Evolutionary conservation across 2,888 invertebrate genomes (phyloP).

Genomic region (Drosophila falleni): DNA sequence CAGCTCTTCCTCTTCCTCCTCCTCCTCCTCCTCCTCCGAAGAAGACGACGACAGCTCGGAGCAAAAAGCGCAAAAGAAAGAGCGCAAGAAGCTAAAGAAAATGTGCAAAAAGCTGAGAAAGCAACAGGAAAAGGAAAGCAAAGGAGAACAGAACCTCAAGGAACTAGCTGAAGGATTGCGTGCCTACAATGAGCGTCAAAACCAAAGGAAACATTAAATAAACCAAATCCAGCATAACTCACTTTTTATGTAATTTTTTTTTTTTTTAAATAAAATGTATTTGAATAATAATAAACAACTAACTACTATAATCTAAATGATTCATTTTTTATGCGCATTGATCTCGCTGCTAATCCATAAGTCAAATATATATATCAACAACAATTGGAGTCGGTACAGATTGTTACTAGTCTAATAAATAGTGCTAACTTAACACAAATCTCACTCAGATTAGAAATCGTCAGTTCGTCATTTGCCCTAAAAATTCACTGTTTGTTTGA

Average conservation of each 20-base stretch:
- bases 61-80: slow-evolving; percentile 55
- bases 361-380: slow-evolving; percentile 15
- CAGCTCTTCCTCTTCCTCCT: slow-evolving; percentile 49
- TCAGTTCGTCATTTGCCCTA: neutral
- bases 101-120: slow-evolving; percentile 62
- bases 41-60: slow-evolving; percentile 55
- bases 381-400: slow-evolving; percentile 17
- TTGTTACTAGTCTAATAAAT: slow-evolving; percentile 16
- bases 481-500: neutral
- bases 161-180: slow-evolving; percentile 54
- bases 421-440: slow-evolving; percentile 8
- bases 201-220: neutral
- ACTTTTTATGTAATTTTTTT: slow-evolving; percentile 8
- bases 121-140: slow-evolving; percentile 56
- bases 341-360: slow-evolving; percentile 10
- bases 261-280: neutral
- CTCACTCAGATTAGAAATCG: slow-evolving; percentile 5
- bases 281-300: slow-evolving; percentile 9
- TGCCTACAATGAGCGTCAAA: slow-evolving; percentile 39
- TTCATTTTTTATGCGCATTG: neutral
- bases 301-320: neutral
- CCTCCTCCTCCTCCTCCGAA: slow-evolving; percentile 58
- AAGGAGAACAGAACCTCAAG: slow-evolving; percentile 19
- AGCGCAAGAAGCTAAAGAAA: slow-evolving; percentile 69
- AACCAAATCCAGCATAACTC: neutral